Conservation (phyloP, 2,888 invertebrate genomes). For the Cephus pulcher region DNA sequence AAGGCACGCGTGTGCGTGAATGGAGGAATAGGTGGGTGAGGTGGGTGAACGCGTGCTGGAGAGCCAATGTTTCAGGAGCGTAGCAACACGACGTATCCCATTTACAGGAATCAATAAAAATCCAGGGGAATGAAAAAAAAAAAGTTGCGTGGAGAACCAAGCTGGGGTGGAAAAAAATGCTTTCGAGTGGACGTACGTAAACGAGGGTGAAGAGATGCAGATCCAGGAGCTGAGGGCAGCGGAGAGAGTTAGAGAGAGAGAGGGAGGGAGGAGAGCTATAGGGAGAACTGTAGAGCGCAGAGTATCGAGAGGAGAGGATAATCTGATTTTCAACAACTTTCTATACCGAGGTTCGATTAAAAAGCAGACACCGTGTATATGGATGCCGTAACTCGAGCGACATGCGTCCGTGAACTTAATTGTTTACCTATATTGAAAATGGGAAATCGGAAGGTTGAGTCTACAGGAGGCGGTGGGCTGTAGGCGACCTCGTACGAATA, state of each 20-base stretch:
- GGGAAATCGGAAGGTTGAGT: too few species aligned
- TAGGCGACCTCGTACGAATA: too few species aligned
- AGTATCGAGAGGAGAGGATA: conserved; percentile 46
- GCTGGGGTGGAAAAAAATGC: too few species aligned
- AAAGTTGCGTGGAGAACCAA: neutral
- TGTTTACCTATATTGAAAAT: too few species aligned
- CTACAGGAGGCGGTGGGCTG: too few species aligned
- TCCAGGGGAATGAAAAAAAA: conserved; percentile 24
- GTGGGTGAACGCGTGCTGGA: too few species aligned
- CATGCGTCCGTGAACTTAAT: too few species aligned
- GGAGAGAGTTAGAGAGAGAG: conserved; percentile 9
- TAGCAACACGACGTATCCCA: conserved; percentile 15
- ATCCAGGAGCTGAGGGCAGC: conserved; percentile 2
- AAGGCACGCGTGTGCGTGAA: too few species aligned
- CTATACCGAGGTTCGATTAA: conserved; percentile 63
- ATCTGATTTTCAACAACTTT: conserved; percentile 64
- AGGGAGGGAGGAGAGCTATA: conserved; percentile 26
- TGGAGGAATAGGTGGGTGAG: too few species aligned
- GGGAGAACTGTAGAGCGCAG: conserved; percentile 21
- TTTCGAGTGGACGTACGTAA: too few species aligned
- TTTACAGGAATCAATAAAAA: conserved; percentile 42
- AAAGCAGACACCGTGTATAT: conserved; percentile 56
- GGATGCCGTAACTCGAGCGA: too few species aligned
- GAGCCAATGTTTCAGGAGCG: neutral
- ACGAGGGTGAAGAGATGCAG: neutral